Evolutionary conservation across 1,140 invertebrate species (phyloP), one percentile per base, ranked within the genome.

Genomic region (Drosophila sturtevanti): DNA sequence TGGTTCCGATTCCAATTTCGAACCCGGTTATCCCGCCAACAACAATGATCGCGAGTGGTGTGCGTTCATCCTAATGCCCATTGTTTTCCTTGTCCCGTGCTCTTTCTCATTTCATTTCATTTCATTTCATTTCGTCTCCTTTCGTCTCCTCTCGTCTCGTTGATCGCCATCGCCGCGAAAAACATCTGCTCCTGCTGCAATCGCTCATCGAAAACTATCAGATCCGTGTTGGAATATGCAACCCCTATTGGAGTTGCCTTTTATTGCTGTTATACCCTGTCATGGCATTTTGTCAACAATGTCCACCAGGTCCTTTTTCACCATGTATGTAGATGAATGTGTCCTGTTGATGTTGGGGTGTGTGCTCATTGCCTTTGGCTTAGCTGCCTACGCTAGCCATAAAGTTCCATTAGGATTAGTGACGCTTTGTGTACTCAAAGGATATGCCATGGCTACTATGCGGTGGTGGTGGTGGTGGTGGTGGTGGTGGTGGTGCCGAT

Each of bases 141-240:
- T n/a, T n/a, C n/a, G n/a, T n/a, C n/a, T n/a, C 12, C 35, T 44
- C 21, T 5, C 41, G n/a, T 35, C 35, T 60, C 61, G 21, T 31
- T 66, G 68, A 58, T 78, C 75, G 68, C 72, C 59, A 66, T 69
- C 65, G 59, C 77, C 77, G 77, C 80, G 74, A 89, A 90, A 89
- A 90, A 90, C 89, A 90, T 90, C 89, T 90, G 89, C 89, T 80
- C 89, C 80, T 90, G 89, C 89, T 90, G 87, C 84, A 90, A 87
- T 79, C 86, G 80, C 72, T 82, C 77, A 72, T 73, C 66, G 52
- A 59, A 11, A 48, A 18, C 41, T 48, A 21, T 44, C 41, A 81
- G 27, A 31, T 31, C 27, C 27, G 3, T 31, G 27, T 31, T 31
- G 27, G 27, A 6, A 31, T 31, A 31, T 31, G 63, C 82, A 89